Evolutionary conservation across 2,113 vertebrate genomes (phyloP), one percentile per base, ranked within the genome.

Genomic region (Lipotes vexillifer): DNA sequence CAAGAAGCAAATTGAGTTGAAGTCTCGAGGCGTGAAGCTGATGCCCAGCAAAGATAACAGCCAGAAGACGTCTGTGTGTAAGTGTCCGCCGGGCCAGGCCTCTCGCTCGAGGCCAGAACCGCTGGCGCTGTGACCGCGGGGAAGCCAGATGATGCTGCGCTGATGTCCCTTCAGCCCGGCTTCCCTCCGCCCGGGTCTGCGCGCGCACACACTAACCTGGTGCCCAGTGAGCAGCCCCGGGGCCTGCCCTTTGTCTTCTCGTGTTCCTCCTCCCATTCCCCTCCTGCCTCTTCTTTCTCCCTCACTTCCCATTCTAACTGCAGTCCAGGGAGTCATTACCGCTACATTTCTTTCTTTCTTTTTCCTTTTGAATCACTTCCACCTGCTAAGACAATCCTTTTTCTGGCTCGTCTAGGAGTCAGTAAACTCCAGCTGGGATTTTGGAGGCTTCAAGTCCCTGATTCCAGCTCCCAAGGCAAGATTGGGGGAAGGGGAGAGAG

Each of bases 21-120:
- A 99, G 97, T 99, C 99, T 77, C 98, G 99, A 97, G 99, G 99
- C 18, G 99, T 99, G 84, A 99, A 99, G 98, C 99, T 99, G 97
- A 99, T 99, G 98, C 99, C 99, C 33, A 99, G 99, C 98, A 99
- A 99, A 98, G 99, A 99, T 98, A 99, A 99, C 96, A 99, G 99
- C 98, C 99, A 99, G 99, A 99, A 99, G 99, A 99, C 99, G 82
- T 99, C 99, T 98, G 99, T 99, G 97, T 99, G 99, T 99, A 99
- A 99, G 99, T 99, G 94, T 87, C 25, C 4, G 55, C 88, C 44
- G 27, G 55, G 84, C 97, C 36, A 57, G 61, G 97, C 36, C 66
- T 95, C 61, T 66, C 3, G n/a, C 89, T 81, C 4, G 18, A 78
- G 78, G 68, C 93, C 95, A 77, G 49, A 84, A 46, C 63, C 0